Conservation (phyloP, 2,888 invertebrate genomes). For the Nomada ruficornis region DNA sequence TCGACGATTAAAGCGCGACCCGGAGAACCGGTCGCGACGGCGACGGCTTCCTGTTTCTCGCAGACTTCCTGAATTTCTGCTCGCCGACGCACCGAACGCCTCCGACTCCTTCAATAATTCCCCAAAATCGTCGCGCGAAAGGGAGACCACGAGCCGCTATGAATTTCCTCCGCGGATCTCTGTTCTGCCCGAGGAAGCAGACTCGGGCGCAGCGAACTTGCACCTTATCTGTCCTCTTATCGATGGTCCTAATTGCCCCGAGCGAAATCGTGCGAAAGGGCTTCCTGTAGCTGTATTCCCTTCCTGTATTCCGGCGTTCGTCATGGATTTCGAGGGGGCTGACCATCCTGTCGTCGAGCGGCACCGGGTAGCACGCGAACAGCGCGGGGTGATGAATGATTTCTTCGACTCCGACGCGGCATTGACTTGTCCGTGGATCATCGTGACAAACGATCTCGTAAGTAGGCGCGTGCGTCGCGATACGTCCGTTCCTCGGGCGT, state of each 20-base stretch:
- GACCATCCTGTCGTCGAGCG: constrained; percentile 14
- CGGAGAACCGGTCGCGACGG: constrained; percentile 70
- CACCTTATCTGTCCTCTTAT: constrained; percentile 40
- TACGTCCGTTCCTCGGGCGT: constrained; percentile 41
- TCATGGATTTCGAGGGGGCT: not conserved
- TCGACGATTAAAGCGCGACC: constrained; percentile 65
- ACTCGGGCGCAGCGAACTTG: constrained; percentile 3
- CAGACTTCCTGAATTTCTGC: too few species aligned
- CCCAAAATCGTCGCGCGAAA: too few species aligned
- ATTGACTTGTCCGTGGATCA: constrained; percentile 68
- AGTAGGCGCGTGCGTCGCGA: constrained; percentile 31
- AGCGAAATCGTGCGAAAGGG: constrained; percentile 41
- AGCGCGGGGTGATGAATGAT: constrained; percentile 58
- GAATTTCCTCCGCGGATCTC: not conserved
- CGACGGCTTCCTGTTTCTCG: constrained; percentile 35
- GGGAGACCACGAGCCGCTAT: not conserved
- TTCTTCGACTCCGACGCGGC: constrained; percentile 65
- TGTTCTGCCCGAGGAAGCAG: not conserved
- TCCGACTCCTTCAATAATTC: constrained; percentile 24
- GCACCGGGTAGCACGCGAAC: constrained; percentile 45
- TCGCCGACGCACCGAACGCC: too few species aligned
- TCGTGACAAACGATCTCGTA: constrained; percentile 70
- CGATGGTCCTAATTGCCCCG: constrained; percentile 42
- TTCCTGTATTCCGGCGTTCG: not conserved
- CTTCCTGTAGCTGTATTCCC: not conserved